Base-by-base conservation (phyloP, 2,797 vertebrate species). In the Enteromius unitaeniatus region DNA sequence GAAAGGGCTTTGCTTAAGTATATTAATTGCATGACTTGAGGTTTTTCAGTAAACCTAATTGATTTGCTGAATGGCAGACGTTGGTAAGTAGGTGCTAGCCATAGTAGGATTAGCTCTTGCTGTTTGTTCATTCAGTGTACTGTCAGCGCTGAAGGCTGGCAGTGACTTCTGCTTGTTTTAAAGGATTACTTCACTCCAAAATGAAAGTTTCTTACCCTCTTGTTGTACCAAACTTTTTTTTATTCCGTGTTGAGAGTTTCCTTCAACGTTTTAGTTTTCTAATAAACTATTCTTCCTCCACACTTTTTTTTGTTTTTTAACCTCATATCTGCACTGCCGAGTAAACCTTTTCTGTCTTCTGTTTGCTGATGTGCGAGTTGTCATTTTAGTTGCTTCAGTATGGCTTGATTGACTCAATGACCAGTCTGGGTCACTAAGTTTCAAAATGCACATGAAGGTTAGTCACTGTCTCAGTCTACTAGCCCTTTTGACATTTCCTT, bases 401-500 rank as follows among this genome's bases (percentile, higher is more conserved):
- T 19, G 49, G 26, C 62, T 84, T 84, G 49, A 45, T 83, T 58
- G 6, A 76, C 37, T 83, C 74, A 11, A 4, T 69, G 37, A 31
- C 74, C 53, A 81, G n/a, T 40, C 14, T 10, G 19, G 37, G 49
- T 23, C 58, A 49, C 15, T 82, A 74, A 26, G 60, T 65, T 69
- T 67, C 23, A 42, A 77, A 58, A 58, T 70, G 49, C 37, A 4
- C 74, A 68, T 19, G n/a, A 47, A 70, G 65, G 40, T 62, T 23
- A 26, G 49, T 78, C 10, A 65, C 62, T 4, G 6, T 84, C 82
- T 62, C 47, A 49, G 31, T 75, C 65, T 64, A 21, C 69, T 14
- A 73, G 75, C 21, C 31, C 53, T 75, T 73, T 62, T 85, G 62
- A 81, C 78, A 84, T 70, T 77, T 83, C 26, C 70, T 62, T 62